These are phyloP conservation scores for Rhimphoctona megacephalus DNA, from an alignment of 2,888 invertebrate genomes.

Conservation along the genomic window DNA sequence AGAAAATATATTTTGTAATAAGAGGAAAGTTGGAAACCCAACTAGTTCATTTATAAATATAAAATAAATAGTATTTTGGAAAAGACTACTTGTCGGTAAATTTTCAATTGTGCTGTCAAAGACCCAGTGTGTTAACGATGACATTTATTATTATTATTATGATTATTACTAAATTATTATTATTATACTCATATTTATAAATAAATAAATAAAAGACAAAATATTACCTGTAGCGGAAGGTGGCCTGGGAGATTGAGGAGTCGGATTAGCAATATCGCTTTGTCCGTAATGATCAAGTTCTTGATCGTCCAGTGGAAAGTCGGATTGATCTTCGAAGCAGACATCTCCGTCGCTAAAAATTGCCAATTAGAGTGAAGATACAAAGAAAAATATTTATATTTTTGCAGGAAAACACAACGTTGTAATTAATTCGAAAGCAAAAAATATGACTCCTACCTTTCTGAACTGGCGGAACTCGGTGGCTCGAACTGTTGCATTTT, in stretches of 20 bases:
- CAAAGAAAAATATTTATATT: neutral
- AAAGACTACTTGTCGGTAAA: no score
- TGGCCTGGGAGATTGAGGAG: constrained; percentile 91
- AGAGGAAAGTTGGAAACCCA: no score
- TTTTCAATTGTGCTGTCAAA: no score
- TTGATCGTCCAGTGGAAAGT: constrained; percentile 79
- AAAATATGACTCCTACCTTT: constrained; percentile 88
- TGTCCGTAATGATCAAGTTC: constrained; percentile 77
- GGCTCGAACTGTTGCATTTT: constrained; percentile 90
- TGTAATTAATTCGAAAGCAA: neutral
- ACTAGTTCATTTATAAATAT: no score
- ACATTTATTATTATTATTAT: neutral
- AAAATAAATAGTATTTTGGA: no score
- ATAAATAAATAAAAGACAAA: neutral
- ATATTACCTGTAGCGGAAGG: constrained; percentile 89
- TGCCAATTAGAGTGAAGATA: neutral
- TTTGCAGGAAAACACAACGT: neutral
- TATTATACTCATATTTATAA: neutral
- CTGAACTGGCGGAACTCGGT: constrained; percentile 96
- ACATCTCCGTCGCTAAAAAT: constrained; percentile 77
- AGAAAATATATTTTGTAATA: neutral
- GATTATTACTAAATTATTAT: neutral
- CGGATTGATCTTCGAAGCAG: constrained; percentile 78
- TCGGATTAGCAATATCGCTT: constrained; percentile 86
- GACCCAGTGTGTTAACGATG: neutral